These are phyloP conservation scores for Drosophila serrata DNA, from an alignment of 1,140 invertebrate genomes.

Conservation along the genomic window DNA sequence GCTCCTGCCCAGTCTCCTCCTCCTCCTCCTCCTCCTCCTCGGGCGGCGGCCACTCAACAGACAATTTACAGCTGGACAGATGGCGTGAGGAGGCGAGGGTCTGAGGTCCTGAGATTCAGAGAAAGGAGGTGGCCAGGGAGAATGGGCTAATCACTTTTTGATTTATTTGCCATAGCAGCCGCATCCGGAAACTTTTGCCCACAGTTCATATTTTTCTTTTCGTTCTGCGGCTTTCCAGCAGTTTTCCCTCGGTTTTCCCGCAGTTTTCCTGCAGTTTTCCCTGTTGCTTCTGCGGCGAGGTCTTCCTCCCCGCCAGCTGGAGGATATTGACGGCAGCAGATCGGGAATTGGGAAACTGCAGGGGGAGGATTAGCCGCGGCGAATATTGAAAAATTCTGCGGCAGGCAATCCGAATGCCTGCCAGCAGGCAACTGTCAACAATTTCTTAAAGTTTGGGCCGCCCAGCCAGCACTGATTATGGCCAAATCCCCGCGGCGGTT, in stretches of 20 bases:
- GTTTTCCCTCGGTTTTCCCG: constrained; percentile 28
- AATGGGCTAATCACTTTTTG: constrained; percentile 78
- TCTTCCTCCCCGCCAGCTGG: constrained; percentile 22
- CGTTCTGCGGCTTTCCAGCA: constrained; percentile 43
- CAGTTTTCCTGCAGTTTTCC: constrained; percentile 32
- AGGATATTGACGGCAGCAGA: constrained; percentile 49
- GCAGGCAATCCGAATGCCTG: constrained; percentile 23
- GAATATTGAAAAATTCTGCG: constrained; percentile 57
- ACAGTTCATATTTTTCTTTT: constrained; percentile 68
- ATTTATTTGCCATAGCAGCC: constrained; percentile 70
- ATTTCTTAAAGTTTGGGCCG: constrained; percentile 42
- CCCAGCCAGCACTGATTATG: constrained; percentile 31
- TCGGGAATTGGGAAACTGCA: constrained; percentile 10
- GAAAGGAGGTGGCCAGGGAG: constrained; percentile 10
- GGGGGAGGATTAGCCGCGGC: constrained; percentile 31
- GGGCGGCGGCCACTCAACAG: constrained; percentile 69
- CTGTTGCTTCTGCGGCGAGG: constrained; percentile 39
- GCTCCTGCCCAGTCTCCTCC: constrained; percentile 4
- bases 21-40: constrained; percentile 16
- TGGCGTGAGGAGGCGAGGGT: constrained; percentile 23
- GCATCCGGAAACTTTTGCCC: constrained; percentile 62
- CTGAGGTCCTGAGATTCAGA: neutral
- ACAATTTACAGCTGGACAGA: constrained; percentile 75
- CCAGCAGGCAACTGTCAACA: constrained; percentile 40
- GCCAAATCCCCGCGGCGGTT: constrained; percentile 31